Percentiles rank a stretch among this genome's conserved stretches.
Evolutionary conservation across 2,113 vertebrate species (phyloP).

Genomic region (Nerophis lumbriciformis): DNA sequence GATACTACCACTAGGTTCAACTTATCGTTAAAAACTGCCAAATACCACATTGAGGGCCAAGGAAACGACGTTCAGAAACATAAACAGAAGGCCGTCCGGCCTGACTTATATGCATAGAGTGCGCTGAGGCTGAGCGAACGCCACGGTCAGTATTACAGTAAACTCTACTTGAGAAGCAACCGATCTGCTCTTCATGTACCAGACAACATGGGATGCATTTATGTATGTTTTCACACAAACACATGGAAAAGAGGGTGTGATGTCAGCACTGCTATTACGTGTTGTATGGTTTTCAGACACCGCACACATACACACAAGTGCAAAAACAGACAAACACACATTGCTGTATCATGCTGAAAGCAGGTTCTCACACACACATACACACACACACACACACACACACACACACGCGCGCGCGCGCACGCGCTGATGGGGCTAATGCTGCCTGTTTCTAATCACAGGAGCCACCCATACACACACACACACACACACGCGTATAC

Average conservation of each 20-base stretch:
- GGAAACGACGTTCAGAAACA: no score
- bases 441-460: background rate
- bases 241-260: background rate
- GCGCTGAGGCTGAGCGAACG: background rate
- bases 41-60: background rate
- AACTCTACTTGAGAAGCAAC: background rate
- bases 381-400: background rate
- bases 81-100: background rate
- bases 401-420: background rate
- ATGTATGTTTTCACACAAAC: background rate
- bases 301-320: background rate
- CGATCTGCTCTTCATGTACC: no score
- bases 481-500: background rate
- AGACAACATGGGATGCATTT: background rate
- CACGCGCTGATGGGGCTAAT: no score
- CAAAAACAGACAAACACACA: background rate
- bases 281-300: background rate
- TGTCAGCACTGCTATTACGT: background rate
- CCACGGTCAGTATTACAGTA: background rate
- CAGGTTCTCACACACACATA: background rate
- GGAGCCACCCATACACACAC: background rate
- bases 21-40: background rate
- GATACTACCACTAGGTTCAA: background rate
- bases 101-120: background rate
- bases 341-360: slow-evolving; percentile 4